These are phyloP conservation scores for Brachypteracias leptosomus DNA, from an alignment of 2,113 vertebrate species.

Conservation along the genomic window DNA sequence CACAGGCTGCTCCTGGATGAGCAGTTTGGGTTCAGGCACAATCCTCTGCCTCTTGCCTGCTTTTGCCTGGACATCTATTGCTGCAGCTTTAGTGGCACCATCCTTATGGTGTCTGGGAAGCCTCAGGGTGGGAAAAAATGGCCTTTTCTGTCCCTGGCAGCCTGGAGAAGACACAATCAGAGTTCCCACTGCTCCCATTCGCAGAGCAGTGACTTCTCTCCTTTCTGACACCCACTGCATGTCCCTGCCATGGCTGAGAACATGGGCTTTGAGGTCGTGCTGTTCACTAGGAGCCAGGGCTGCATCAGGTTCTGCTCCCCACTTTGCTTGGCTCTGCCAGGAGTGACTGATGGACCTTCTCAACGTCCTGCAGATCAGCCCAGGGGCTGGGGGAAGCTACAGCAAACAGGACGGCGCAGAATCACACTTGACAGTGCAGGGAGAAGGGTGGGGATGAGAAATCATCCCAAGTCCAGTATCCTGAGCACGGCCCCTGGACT, in stretches of 20 bases:
- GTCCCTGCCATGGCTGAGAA: background rate
- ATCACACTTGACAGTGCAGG: background rate
- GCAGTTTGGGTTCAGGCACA: background rate
- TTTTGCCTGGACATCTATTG: background rate
- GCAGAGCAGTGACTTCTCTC: fast-evolving
- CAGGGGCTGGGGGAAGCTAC: background rate
- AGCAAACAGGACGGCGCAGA: background rate
- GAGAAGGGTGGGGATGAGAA: background rate
- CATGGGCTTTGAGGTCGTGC: fast-evolving
- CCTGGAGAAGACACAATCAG: background rate
- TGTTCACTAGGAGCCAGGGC: fast-evolving
- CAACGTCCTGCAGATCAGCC: fast-evolving
- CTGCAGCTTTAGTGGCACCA: background rate
- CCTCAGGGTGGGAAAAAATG: background rate
- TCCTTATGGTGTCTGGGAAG: background rate
- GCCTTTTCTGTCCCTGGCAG: background rate
- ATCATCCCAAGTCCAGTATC: background rate
- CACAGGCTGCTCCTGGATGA: background rate
- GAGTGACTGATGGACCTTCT: background rate
- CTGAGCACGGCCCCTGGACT: background rate
- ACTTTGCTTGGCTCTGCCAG: fast-evolving
- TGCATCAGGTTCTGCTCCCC: background rate
- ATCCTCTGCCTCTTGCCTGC: background rate
- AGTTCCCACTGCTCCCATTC: background rate
- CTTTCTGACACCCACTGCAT: fast-evolving